These are phyloP conservation scores for Cydia fagiglandana DNA, from an alignment of 1,140 invertebrate species.

Conservation along the genomic window DNA sequence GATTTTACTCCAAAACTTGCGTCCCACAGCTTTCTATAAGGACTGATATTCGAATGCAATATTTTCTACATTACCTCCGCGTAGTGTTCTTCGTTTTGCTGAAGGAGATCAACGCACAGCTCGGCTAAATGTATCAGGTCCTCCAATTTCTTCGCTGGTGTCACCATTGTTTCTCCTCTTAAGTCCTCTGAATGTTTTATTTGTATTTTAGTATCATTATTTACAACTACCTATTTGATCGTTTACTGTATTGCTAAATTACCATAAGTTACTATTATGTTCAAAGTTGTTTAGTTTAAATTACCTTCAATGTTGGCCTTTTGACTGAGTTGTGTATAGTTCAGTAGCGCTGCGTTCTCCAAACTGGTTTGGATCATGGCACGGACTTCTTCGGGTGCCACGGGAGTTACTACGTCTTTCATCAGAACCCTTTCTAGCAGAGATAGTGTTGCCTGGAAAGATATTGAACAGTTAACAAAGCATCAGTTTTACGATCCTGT, in stretches of 20 bases:
- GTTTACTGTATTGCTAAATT: background rate
- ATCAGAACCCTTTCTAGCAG: constrained; percentile 97
- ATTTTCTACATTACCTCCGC: constrained; percentile 91
- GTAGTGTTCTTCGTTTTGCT: constrained; percentile 99
- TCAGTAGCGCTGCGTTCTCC: constrained; percentile 98
- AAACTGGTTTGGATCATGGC: constrained; percentile 97
- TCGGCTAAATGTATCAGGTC: constrained; percentile 98
- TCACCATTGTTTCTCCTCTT: constrained; percentile 88
- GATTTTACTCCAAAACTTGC: constrained; percentile 23
- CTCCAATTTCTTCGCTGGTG: constrained; percentile 94
- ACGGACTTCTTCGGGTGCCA: constrained; percentile 97
- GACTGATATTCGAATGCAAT: background rate
- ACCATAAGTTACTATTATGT: background rate
- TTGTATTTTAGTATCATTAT: constrained; percentile 28
- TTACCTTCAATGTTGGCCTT: constrained; percentile 98
- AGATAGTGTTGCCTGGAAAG: constrained; percentile 90
- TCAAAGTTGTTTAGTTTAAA: background rate
- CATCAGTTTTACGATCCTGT: no score
- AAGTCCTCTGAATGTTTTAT: constrained; percentile 84
- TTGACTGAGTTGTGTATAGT: constrained; percentile 97
- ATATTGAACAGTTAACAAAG: no score
- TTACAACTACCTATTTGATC: background rate
- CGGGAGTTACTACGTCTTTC: constrained; percentile 99
- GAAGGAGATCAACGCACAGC: constrained; percentile 97
- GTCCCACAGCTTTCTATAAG: constrained; percentile 23